Evolutionary conservation across 2,888 invertebrate species (phyloP).

Genomic region (Matsumyia berberina): DNA sequence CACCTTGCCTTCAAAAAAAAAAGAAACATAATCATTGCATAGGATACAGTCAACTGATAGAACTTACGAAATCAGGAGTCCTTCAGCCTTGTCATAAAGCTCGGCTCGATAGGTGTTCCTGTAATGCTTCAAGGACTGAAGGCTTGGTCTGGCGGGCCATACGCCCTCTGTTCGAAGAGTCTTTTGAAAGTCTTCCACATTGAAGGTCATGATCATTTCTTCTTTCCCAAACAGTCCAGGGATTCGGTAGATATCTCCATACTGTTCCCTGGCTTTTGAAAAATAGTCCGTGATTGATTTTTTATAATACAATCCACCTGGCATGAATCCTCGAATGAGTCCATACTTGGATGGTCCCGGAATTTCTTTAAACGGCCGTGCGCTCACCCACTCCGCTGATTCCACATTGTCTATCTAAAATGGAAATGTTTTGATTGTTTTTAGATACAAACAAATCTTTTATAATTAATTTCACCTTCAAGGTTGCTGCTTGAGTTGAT

Average conservation of each 20-base stretch:
- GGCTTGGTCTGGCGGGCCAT: constrained; percentile 83
- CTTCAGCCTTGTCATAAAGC: constrained; percentile 69
- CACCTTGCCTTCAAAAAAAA: constrained; percentile 85
- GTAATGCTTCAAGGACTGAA: constrained; percentile 83
- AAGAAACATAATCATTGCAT: too few relatives aligned
- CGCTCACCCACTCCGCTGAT: constrained; percentile 74
- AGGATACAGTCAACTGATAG: neutral
- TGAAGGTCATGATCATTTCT: constrained; percentile 83
- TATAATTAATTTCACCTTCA: constrained; percentile 10
- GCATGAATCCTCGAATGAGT: constrained; percentile 78
- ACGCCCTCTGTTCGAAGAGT: constrained; percentile 84
- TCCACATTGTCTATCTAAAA: neutral
- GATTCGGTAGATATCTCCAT: constrained; percentile 82
- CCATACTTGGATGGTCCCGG: constrained; percentile 80
- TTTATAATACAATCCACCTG: constrained; percentile 78
- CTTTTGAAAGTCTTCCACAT: constrained; percentile 85
- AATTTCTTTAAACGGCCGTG: constrained; percentile 77
- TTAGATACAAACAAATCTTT: neutral
- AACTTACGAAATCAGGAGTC: constrained; percentile 74
- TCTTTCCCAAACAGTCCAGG: constrained; percentile 82
- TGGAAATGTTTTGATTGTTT: neutral
- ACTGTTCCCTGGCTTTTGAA: constrained; percentile 74
- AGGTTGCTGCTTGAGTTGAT: neutral
- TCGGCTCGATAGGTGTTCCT: constrained; percentile 79
- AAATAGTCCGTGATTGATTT: constrained; percentile 77